phyloP scores from a whole-genome alignment of 2,888 invertebrate genomes.

The Cheilosia variabilis region DNA sequence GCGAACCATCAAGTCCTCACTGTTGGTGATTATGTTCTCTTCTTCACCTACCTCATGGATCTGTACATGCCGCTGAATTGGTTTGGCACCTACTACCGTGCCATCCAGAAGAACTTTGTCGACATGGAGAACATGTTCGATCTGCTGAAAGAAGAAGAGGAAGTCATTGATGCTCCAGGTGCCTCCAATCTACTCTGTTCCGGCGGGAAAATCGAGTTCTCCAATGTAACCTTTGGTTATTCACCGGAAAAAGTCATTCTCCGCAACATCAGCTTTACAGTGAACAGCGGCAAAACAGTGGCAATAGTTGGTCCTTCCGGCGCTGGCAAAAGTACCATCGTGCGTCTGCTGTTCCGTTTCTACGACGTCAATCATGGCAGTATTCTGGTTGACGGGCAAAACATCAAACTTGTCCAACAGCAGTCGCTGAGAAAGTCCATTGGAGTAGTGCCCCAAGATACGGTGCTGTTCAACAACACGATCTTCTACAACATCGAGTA shows the following conservation, averaged over 20 bases:
- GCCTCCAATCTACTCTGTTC: slow-evolving; percentile 87
- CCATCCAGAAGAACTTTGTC: slow-evolving; percentile 98
- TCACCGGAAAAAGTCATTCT: slow-evolving; percentile 90
- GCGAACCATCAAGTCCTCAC: slow-evolving; percentile 88
- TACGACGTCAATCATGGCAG: slow-evolving; percentile 96
- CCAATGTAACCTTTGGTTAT: slow-evolving; percentile 95
- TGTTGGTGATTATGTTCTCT: slow-evolving; percentile 98
- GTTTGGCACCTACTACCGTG: slow-evolving; percentile 99
- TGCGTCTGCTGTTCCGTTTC: slow-evolving; percentile 97
- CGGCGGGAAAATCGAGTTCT: slow-evolving; percentile 92
- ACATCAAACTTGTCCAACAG: slow-evolving; percentile 93
- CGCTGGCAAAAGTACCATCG: slow-evolving; percentile 97
- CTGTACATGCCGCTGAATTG: slow-evolving; percentile 98
- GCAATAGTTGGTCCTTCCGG: slow-evolving; percentile 95
- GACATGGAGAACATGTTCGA: slow-evolving; percentile 99
- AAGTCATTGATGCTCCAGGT: slow-evolving; percentile 92
- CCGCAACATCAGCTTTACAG: slow-evolving; percentile 90
- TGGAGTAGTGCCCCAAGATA: slow-evolving; percentile 98
- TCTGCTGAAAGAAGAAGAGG: slow-evolving; percentile 92
- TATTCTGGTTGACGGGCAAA: slow-evolving; percentile 94
- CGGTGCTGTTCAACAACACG: slow-evolving; percentile 96
- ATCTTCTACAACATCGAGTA: slow-evolving; percentile 98
- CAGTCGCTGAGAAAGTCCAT: slow-evolving; percentile 92
- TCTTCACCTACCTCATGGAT: slow-evolving; percentile 97
- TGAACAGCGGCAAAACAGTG: slow-evolving; percentile 93